phyloP scores from a whole-genome alignment of 2,888 invertebrate species.

The Hololepta plana region DNA sequence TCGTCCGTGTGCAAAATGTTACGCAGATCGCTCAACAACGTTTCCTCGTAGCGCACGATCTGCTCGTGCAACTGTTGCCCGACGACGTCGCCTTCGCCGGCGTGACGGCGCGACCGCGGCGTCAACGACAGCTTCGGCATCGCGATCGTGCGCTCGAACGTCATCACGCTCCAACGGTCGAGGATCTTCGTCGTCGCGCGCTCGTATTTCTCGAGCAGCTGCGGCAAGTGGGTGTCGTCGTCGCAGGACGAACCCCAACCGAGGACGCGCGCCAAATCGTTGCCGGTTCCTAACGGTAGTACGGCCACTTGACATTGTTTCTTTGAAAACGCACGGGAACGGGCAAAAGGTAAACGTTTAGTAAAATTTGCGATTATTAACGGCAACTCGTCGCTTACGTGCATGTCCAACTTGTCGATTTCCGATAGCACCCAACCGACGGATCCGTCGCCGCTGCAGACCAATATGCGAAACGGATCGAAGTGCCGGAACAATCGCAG shows the following conservation, averaged over 20 bases:
- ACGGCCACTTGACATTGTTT: conserved; percentile 90
- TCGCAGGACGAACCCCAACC: conserved; percentile 97
- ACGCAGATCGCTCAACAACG: conserved; percentile 61
- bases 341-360: not conserved
- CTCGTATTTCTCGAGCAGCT: conserved; percentile 84
- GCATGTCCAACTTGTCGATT: conserved; percentile 87
- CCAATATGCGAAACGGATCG: conserved; percentile 87
- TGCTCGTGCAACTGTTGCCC: conserved; percentile 32
- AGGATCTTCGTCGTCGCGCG: conserved; percentile 95
- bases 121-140: conserved; percentile 33
- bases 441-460: conserved; percentile 95
- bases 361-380: not conserved
- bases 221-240: conserved; percentile 84
- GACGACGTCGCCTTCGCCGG: conserved; percentile 23
- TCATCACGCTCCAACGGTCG: conserved; percentile 95
- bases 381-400: conserved; percentile 45
- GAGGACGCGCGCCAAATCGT: conserved; percentile 84
- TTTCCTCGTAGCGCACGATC: conserved; percentile 58
- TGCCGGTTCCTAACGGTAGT: conserved; percentile 88
- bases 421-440: conserved; percentile 97
- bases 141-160: conserved; percentile 61
- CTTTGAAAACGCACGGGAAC: conserved; percentile 27
- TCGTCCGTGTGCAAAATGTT: conserved; percentile 74
- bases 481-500: conserved; percentile 84
- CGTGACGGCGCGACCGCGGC: conserved; percentile 17